Evolutionary conservation across 1,140 invertebrate genomes (phyloP), one percentile per base, ranked within the genome.

Genomic region (Coelopa frigida): DNA sequence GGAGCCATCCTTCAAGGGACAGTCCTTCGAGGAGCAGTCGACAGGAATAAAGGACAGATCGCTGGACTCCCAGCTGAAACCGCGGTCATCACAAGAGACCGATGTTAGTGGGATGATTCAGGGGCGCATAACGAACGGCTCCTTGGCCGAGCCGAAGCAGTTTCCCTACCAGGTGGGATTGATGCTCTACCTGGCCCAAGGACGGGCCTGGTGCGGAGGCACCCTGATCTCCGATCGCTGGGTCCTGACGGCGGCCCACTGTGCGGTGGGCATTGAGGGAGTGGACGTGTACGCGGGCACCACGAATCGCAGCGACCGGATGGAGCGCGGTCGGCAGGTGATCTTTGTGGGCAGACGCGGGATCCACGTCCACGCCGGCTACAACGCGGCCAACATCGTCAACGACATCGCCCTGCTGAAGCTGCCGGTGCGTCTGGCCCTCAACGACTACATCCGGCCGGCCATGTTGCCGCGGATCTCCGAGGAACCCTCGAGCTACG

Each of bases 371-470:
- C 60, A 63, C 26, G 49, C 51, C 0, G 31, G 23, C 6, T 63
- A 51, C 50, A 37, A 64, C 49, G 1, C 59, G 0, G 5, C 10
- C 0, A 55, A 36, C 6, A 12, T 68, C 2, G 29, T 46, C 24
- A 71, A 72, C n/a, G 70, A 73, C 33, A 56, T 73, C 3, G 67
- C 71, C 1, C 38, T 73, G 18, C 59, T 73, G 10, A 57, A 61
- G 21, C 47, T 73, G 24, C 69, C 71, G 1, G 48, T 37, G 1
- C 43, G 26, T 1, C 44, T 72, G 1, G 12, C 39, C 1, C 58
- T 71, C 18, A 53, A 54, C 17, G 63, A 47, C 1, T 48, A 41
- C 20, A 64, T 73, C 6, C 51, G 40, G 10, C 58, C 71, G 21
- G 54, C 69, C 5, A 48, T 53, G 4, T 44, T 72, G 20, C 70